Percentiles rank a stretch among this genome's conserved stretches.
phyloP scores from a whole-genome alignment of 2,797 vertebrate species.

The Pipistrellus pipistrellus region DNA sequence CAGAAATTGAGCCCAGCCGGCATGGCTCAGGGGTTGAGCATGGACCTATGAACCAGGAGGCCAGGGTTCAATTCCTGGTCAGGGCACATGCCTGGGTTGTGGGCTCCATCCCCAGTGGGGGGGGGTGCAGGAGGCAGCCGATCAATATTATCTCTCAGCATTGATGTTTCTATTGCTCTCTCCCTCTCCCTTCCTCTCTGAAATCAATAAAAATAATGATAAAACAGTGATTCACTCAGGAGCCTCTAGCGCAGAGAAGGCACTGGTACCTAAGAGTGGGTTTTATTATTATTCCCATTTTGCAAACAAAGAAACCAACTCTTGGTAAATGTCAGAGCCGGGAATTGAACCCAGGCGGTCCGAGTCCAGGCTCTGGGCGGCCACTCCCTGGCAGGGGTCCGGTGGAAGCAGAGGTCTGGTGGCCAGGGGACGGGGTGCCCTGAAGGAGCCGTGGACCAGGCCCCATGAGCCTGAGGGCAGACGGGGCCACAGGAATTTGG shows the following conservation, averaged over 20 bases:
- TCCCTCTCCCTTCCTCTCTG: no score
- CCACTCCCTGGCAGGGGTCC: rapidly evolving
- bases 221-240: rapidly evolving
- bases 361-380: not conserved
- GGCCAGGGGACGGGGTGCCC: not conserved
- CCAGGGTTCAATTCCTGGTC: no score
- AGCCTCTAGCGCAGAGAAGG: rapidly evolving
- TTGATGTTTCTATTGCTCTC: no score
- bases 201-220: no score
- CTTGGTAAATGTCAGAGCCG: not conserved
- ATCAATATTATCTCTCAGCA: no score
- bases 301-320: not conserved
- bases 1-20: no score
- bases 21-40: no score
- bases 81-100: no score
- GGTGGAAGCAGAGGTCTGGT: no score
- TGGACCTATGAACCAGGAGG: no score
- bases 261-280: rapidly evolving
- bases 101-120: no score
- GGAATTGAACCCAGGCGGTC: not conserved
- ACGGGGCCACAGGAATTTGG: not conserved
- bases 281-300: not conserved
- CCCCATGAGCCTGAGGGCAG: not conserved
- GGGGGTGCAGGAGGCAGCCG: no score
- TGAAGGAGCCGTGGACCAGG: not conserved